phyloP scores from a whole-genome alignment of 2,888 invertebrate genomes.

The Nemotelus nigrinus region DNA sequence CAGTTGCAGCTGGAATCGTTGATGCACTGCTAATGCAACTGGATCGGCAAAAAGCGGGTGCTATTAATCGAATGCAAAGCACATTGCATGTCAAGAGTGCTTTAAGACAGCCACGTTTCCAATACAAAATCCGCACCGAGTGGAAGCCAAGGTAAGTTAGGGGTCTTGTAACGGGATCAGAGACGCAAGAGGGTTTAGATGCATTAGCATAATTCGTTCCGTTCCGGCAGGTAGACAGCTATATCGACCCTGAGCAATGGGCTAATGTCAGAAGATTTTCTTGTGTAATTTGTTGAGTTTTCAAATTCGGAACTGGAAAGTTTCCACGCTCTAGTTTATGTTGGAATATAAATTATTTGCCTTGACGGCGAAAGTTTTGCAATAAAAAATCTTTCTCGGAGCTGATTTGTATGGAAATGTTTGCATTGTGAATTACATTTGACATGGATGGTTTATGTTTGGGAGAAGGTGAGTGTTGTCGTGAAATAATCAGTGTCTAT shows the following conservation, averaged over 20 bases:
- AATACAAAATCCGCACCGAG: background rate
- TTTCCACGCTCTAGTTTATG: too few species aligned
- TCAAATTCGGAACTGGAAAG: too few species aligned
- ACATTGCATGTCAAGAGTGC: slow-evolving; percentile 15
- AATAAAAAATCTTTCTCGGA: too few species aligned
- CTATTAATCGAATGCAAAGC: slow-evolving; percentile 23
- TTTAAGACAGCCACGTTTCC: slow-evolving; percentile 2
- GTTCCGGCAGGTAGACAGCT: background rate
- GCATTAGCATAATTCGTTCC: slow-evolving; percentile 17
- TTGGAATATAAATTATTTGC: too few species aligned
- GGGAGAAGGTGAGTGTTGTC: too few species aligned
- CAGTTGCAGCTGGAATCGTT: background rate
- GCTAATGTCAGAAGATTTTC: background rate
- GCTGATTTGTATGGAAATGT: too few species aligned
- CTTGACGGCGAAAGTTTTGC: too few species aligned
- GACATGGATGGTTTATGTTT: too few species aligned
- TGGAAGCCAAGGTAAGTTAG: slow-evolving; percentile 1
- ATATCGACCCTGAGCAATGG: background rate
- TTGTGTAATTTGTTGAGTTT: too few species aligned
- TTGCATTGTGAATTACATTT: too few species aligned
- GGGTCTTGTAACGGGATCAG: background rate
- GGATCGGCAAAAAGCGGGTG: background rate
- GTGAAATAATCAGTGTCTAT: too few species aligned
- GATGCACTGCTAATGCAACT: background rate
- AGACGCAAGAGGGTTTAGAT: background rate